Base-by-base conservation (phyloP, 2,888 invertebrate genomes). In the Drosophila neoperkinsi region DNA sequence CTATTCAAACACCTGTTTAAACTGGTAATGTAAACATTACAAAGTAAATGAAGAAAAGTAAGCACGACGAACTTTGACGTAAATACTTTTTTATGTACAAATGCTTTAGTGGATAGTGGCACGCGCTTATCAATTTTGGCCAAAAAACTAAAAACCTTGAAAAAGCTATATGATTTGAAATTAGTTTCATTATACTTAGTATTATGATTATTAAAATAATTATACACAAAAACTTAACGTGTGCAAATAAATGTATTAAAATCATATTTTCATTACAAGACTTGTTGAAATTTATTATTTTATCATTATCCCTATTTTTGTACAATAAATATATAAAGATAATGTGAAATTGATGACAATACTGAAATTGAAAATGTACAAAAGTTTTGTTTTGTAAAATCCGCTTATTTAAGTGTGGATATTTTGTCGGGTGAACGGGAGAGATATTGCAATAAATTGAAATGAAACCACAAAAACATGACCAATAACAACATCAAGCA, bases 391-490 rank as follows among this genome's bases (percentile, higher is more conserved):
- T 18, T 10, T 5, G 25, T 28, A 18, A 18, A 50, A 18, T 28
- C 10, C 18, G 18, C 5, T 50, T 25, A 18, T 18, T 50, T 28
- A 18, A 11, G 16, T 50, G 18, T 11, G 11, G n/a, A 51, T 11
- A 51, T n/a, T 6, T 28, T n/a, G 28, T 51, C 28, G 9, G 51
- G n/a, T 30, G 58, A 59, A 59, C 16, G 2, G 25, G 25, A 58
- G 10, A 7, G 55, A 28, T 36, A 33, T 43, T 55, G 50, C 21
- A 53, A 71, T 21, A n/a, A 18, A 34, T 41, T 58, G 43, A 50
- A 60, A 43, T 51, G 30, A 56, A 62, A 52, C 58, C 57, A 33
- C 65, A 46, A 10, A 50, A 73, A 60, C 65, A 62, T 21, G 38
- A 36, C 56, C 56, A 43, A 41, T 36, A 70, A 63, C 51, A 34